Percentiles rank a stretch among this genome's conserved stretches.
phyloP scores from a whole-genome alignment of 2,888 invertebrate species.

The Melangyna quadrimaculata region DNA sequence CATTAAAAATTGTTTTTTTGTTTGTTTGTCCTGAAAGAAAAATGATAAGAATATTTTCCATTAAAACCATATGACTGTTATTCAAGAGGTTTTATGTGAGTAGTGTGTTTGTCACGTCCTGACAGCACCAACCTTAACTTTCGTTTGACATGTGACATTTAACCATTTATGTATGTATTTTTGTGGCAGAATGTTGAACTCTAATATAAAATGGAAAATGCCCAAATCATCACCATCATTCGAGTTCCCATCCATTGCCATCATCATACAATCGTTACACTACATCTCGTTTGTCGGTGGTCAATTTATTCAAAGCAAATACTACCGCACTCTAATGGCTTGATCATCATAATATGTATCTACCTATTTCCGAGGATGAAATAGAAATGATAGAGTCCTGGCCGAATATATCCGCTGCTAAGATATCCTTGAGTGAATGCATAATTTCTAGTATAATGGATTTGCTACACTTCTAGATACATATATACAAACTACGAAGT shows the following conservation, averaged over 20 bases:
- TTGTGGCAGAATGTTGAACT: not conserved
- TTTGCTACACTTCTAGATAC: not conserved
- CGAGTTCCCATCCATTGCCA: not conserved
- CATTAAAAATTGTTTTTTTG: conserved; percentile 53
- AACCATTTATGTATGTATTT: not conserved
- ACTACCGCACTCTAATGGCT: conserved; percentile 48
- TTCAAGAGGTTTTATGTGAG: not conserved
- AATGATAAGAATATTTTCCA: conserved; percentile 5
- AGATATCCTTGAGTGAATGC: conserved; percentile 56
- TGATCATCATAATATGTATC: not conserved
- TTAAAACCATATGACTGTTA: conserved; percentile 16
- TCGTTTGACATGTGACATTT: conserved; percentile 63
- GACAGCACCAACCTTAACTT: conserved; percentile 45
- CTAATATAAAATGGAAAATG: not conserved
- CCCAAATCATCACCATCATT: conserved; percentile 25
- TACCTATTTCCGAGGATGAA: conserved; percentile 19
- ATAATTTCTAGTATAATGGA: conserved; percentile 56
- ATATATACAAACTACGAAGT: not conserved
- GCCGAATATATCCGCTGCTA: conserved; percentile 51
- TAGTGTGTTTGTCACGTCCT: conserved; percentile 36
- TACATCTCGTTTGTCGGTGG: conserved; percentile 47
- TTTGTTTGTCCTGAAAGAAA: not conserved
- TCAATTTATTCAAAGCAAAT: conserved; percentile 64
- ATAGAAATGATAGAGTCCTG: conserved; percentile 16
- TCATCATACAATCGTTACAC: conserved; percentile 37